These are phyloP conservation scores for Steinernema carpocapsae DNA, from an alignment of 2,888 invertebrate genomes.

Conservation along the genomic window DNA sequence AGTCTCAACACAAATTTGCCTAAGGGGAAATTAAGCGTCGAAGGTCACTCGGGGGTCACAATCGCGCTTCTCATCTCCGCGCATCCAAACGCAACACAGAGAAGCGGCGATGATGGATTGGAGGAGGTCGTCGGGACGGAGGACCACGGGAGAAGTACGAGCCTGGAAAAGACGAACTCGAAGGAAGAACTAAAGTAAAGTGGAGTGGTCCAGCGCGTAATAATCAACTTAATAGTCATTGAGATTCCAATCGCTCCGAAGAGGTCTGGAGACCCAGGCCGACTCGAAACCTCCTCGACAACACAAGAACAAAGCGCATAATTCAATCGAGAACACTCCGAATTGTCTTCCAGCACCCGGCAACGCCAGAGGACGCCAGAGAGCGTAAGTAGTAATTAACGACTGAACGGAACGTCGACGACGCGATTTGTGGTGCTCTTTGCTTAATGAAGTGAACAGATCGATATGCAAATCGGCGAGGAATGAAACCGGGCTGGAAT, in stretches of 20 bases:
- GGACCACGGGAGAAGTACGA: background rate
- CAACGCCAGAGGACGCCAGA: background rate
- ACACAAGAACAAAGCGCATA: background rate
- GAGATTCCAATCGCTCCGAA: conserved; percentile 33
- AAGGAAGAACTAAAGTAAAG: conserved; percentile 24
- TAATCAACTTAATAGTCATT: conserved; percentile 33
- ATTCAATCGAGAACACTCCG: conserved; percentile 26
- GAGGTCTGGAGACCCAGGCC: background rate
- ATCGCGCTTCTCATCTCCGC: conserved; percentile 18
- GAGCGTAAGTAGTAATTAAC: conserved; percentile 24
- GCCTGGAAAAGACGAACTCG: background rate
- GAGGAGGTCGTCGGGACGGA: too few relatives aligned
- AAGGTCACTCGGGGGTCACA: conserved; percentile 6
- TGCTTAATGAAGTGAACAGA: conserved; percentile 29
- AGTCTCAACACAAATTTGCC: conserved; percentile 16
- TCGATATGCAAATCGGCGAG: conserved; percentile 29
- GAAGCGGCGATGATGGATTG: conserved; percentile 1
- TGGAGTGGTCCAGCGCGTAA: conserved; percentile 30
- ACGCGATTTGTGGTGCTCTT: conserved; percentile 34
- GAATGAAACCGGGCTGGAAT: background rate
- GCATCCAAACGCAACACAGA: conserved; percentile 12
- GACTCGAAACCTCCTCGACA: conserved; percentile 6
- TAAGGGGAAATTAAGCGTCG: background rate
- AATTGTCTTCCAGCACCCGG: conserved; percentile 11
- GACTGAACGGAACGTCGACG: conserved; percentile 14